phyloP scores from a whole-genome alignment of 2,797 vertebrate species.

The Ctenosaura bakeri region DNA sequence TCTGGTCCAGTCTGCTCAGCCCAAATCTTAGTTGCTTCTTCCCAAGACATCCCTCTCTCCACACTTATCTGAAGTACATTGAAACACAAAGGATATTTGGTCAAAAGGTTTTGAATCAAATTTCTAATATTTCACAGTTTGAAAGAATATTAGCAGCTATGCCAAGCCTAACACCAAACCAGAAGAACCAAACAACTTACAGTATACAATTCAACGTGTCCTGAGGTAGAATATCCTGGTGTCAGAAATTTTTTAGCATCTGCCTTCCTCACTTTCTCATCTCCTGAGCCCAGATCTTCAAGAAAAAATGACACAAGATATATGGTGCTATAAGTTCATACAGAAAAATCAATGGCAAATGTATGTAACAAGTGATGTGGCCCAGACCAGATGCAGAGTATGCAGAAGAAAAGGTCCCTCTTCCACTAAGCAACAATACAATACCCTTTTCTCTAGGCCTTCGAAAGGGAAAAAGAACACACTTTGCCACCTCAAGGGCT shows the following conservation, averaged over 20 bases:
- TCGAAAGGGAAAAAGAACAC: neutral
- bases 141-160: neutral
- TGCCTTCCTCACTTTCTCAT: conserved; percentile 95
- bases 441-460: neutral
- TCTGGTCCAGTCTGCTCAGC: conserved; percentile 94
- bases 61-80: conserved; percentile 88
- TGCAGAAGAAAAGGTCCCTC: neutral
- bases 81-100: neutral
- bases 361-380: neutral
- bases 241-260: conserved; percentile 97
- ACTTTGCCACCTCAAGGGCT: too few species aligned
- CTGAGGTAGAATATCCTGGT: conserved; percentile 96
- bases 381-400: neutral
- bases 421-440: neutral
- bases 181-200: conserved; percentile 79
- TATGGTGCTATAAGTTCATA: neutral
- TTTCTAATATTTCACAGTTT: neutral
- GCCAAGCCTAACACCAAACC: neutral
- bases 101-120: neutral
- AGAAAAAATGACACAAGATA: neutral
- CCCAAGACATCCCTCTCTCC: conserved; percentile 98
- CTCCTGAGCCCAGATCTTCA: conserved; percentile 95
- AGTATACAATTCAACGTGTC: conserved; percentile 95
- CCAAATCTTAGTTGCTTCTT: conserved; percentile 96
- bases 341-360: neutral